A percentile compares a stretch with the other conserved stretches of the same genome.
These are phyloP conservation scores for Luehdorfia chinensis DNA, from an alignment of 1,140 invertebrate genomes.

Conservation along the genomic window DNA sequence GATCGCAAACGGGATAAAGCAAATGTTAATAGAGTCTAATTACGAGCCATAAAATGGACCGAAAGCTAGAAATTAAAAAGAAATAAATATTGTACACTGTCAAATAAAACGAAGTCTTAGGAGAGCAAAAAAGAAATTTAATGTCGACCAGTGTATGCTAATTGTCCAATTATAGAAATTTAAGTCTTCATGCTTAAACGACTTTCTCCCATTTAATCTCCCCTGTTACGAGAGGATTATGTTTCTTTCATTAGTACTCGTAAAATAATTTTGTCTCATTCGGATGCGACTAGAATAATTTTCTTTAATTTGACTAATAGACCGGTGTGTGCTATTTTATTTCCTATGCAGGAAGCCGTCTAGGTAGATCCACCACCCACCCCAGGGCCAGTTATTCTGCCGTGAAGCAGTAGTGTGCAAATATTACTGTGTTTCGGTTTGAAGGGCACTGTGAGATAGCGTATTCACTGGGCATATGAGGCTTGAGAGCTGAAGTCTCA, in stretches of 20 bases:
- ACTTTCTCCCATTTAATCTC: slow-evolving; percentile 18
- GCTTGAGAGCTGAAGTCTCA: too few relatives aligned
- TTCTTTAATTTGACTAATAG: too few relatives aligned
- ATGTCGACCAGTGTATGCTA: slow-evolving; percentile 23
- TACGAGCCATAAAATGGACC: slow-evolving; percentile 16
- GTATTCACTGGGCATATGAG: too few relatives aligned
- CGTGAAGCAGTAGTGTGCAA: too few relatives aligned
- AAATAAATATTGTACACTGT: slow-evolving; percentile 19
- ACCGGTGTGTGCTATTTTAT: neutral
- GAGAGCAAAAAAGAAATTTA: slow-evolving; percentile 18
- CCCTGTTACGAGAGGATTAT: slow-evolving; percentile 19
- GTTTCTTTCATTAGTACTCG: slow-evolving; percentile 15
- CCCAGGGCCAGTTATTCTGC: too few relatives aligned
- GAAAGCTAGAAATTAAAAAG: neutral
- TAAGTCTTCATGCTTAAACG: slow-evolving; percentile 16
- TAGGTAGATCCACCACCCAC: too few relatives aligned
- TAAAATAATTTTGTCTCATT: slow-evolving; percentile 8
- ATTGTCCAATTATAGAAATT: slow-evolving; percentile 24
- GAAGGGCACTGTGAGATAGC: too few relatives aligned
- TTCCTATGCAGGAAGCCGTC: too few relatives aligned
- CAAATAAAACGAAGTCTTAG: slow-evolving; percentile 15
- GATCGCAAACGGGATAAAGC: too few relatives aligned
- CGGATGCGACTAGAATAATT: neutral
- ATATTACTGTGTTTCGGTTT: too few relatives aligned
- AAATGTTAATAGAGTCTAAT: slow-evolving; percentile 18